Evolutionary conservation across 2,113 vertebrate genomes (phyloP).

Genomic region (Pedionomus torquatus): DNA sequence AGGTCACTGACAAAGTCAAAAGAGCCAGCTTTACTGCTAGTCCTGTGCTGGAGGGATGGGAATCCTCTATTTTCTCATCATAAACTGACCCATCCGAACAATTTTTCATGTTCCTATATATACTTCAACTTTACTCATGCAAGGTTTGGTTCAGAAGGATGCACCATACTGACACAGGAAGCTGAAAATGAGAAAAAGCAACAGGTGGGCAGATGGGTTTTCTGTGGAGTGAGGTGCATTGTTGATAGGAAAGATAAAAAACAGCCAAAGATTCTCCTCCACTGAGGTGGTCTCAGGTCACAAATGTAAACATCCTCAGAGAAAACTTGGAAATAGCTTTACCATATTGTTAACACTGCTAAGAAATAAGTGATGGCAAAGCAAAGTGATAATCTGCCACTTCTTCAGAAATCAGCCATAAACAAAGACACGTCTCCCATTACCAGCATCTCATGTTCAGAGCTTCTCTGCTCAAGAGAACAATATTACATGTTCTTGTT

Average conservation of each 20-base stretch:
- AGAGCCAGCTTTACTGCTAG: neutral
- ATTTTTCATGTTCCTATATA: neutral
- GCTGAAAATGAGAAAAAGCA: neutral
- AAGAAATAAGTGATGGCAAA: neutral
- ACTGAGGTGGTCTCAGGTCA: neutral
- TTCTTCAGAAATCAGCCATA: neutral
- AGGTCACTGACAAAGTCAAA: neutral
- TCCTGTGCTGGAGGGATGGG: neutral
- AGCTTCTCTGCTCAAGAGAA: neutral
- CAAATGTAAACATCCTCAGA: neutral
- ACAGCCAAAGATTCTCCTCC: neutral
- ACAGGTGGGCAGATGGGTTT: fast-evolving
- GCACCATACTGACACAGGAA: neutral
- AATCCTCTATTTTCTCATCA: neutral
- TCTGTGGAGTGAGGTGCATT: neutral
- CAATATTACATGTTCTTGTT: neutral
- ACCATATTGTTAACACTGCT: neutral
- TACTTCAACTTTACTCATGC: neutral
- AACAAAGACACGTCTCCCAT: neutral
- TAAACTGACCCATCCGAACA: neutral
- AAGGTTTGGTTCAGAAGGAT: neutral
- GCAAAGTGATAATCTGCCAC: neutral
- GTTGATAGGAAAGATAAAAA: neutral
- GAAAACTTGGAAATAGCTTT: neutral
- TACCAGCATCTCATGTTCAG: neutral